These are phyloP conservation scores for Timandra comae DNA, from an alignment of 2,888 invertebrate genomes.

Conservation along the genomic window DNA sequence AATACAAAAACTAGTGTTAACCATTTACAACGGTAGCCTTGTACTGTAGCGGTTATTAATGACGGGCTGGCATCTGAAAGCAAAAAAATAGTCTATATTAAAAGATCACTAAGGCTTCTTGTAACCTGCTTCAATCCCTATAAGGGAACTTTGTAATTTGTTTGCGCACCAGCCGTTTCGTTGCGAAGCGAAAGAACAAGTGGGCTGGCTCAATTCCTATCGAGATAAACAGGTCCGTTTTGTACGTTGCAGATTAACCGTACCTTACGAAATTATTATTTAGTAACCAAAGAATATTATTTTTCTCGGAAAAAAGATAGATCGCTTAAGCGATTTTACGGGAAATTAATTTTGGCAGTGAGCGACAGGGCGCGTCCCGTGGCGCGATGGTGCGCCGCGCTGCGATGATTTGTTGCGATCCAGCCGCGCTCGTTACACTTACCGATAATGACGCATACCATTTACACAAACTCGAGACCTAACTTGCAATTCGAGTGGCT, in stretches of 20 bases:
- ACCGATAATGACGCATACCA: slow-evolving; percentile 62
- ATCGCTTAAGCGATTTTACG: slow-evolving; percentile 70
- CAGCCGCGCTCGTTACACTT: slow-evolving; percentile 53
- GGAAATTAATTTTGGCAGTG: slow-evolving; percentile 71
- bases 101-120: slow-evolving; percentile 41
- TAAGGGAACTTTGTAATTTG: slow-evolving; percentile 62
- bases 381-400: slow-evolving; percentile 22
- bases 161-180: slow-evolving; percentile 50
- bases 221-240: slow-evolving; percentile 49
- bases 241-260: slow-evolving; percentile 53
- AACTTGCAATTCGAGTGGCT: slow-evolving; percentile 49
- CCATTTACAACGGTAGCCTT: slow-evolving; percentile 42
- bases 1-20: slow-evolving; percentile 40
- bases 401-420: slow-evolving; percentile 64
- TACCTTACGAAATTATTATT: slow-evolving; percentile 53
- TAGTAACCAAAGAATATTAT: slow-evolving; percentile 53
- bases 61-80: slow-evolving; percentile 37
- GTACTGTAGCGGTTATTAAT: slow-evolving; percentile 47
- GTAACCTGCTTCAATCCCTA: slow-evolving; percentile 44
- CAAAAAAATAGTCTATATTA: slow-evolving; percentile 43
- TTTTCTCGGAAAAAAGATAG: slow-evolving; percentile 69
- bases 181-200: slow-evolving; percentile 38
- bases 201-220: slow-evolving; percentile 43
- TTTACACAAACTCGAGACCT: slow-evolving; percentile 54
- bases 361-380: slow-evolving; percentile 55